These are phyloP conservation scores for Eulemur rufifrons DNA, from an alignment of 2,113 vertebrate genomes.

Conservation along the genomic window DNA sequence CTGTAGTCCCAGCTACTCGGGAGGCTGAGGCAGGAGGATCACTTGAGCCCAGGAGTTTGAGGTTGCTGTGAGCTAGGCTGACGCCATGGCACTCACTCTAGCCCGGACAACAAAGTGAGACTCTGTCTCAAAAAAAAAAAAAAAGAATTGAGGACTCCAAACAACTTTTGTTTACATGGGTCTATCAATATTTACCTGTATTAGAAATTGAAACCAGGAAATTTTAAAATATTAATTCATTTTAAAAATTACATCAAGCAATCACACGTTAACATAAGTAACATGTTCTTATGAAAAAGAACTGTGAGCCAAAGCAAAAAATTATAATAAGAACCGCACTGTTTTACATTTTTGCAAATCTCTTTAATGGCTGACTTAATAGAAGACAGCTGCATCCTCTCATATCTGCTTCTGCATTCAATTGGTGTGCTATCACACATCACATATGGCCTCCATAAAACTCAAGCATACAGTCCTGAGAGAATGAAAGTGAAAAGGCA, in stretches of 20 bases:
- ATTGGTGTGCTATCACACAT: not conserved
- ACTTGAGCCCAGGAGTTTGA: too few species aligned
- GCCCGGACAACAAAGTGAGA: too few species aligned
- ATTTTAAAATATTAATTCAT: not conserved
- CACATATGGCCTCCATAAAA: not conserved
- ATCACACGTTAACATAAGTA: too few species aligned
- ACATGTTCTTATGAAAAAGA: too few species aligned
- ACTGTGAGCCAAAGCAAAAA: too few species aligned
- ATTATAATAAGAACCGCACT: too few species aligned
- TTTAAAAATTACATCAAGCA: not conserved
- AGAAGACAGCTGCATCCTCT: not conserved
- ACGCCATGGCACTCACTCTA: too few species aligned
- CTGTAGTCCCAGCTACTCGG: too few species aligned
- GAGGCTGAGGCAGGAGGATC: too few species aligned
- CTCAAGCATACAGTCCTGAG: not conserved
- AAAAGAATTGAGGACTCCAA: not conserved
- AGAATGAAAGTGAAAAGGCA: not conserved
- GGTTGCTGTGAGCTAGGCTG: too few species aligned
- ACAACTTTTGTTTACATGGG: not conserved
- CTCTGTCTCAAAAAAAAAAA: not conserved
- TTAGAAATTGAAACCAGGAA: not conserved
- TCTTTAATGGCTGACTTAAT: too few species aligned
- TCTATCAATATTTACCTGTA: not conserved
- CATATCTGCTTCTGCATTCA: not conserved
- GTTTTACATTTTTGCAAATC: too few species aligned